Evolutionary conservation across 2,113 vertebrate genomes (phyloP).

Genomic region (Ranitomeya variabilis): DNA sequence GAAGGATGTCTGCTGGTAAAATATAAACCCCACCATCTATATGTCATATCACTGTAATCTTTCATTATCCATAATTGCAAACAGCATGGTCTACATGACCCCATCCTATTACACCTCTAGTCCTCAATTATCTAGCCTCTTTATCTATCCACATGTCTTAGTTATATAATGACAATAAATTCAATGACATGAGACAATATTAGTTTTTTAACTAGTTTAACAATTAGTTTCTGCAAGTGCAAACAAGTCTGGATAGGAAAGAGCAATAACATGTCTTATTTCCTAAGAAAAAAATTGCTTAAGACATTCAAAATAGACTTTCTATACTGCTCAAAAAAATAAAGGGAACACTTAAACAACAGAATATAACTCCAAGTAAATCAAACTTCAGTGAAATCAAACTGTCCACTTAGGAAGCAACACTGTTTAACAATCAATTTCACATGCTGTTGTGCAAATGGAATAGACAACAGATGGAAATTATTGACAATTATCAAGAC

Average conservation of each 20-base stretch:
- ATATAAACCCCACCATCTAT: not conserved
- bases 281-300: not conserved
- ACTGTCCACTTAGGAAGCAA: too few species aligned
- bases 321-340: too few species aligned
- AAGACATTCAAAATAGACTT: too few species aligned
- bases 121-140: not conserved
- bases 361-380: too few species aligned
- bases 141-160: not conserved
- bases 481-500: too few species aligned
- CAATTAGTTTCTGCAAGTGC: not conserved
- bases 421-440: too few species aligned
- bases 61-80: not conserved
- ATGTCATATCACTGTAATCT: slow-evolving; percentile 10
- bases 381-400: too few species aligned
- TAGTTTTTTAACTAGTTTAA: not conserved
- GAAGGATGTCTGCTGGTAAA: not conserved
- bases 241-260: not conserved
- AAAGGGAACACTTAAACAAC: too few species aligned
- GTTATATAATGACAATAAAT: slow-evolving; percentile 4
- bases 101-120: not conserved
- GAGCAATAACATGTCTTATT: not conserved
- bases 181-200: not conserved
- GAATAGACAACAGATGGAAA: too few species aligned
- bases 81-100: not conserved
- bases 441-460: too few species aligned